Percentiles rank a stretch among this genome's conserved stretches.
Evolutionary conservation across 2,797 vertebrate genomes (phyloP).

Genomic region (Bradypus variegatus): DNA sequence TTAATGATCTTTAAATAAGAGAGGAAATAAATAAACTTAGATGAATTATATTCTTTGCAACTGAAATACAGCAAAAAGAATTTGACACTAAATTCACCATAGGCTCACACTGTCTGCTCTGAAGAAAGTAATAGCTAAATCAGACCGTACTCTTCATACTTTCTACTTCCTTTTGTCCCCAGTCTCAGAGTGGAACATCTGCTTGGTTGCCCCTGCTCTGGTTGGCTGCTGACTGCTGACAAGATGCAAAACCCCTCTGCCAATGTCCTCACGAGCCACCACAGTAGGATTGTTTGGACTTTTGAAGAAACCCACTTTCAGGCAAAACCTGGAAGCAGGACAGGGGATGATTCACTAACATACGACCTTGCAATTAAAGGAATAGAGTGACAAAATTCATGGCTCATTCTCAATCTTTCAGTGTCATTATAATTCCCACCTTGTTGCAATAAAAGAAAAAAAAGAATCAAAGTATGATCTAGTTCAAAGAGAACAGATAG

Average conservation of each 20-base stretch:
- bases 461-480: background rate
- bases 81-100: background rate
- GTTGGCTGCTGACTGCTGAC: background rate
- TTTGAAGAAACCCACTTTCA: background rate
- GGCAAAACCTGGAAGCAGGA: background rate
- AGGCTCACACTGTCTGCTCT: background rate
- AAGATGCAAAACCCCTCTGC: background rate
- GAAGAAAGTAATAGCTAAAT: background rate
- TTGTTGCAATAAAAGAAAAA: background rate
- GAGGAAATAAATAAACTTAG: background rate
- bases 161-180: background rate
- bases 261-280: background rate
- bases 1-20: conserved; percentile 10
- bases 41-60: background rate
- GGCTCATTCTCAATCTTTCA: background rate
- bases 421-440: background rate
- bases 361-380: background rate
- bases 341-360: background rate
- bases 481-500: background rate
- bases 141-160: background rate
- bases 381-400: background rate
- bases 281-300: background rate
- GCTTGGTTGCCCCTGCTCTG: background rate
- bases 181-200: background rate
- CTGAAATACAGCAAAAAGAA: background rate